A percentile compares a stretch with the other conserved stretches of the same genome.
phyloP scores from a whole-genome alignment of 2,113 vertebrate species.

The Pogonocichla stellata region DNA sequence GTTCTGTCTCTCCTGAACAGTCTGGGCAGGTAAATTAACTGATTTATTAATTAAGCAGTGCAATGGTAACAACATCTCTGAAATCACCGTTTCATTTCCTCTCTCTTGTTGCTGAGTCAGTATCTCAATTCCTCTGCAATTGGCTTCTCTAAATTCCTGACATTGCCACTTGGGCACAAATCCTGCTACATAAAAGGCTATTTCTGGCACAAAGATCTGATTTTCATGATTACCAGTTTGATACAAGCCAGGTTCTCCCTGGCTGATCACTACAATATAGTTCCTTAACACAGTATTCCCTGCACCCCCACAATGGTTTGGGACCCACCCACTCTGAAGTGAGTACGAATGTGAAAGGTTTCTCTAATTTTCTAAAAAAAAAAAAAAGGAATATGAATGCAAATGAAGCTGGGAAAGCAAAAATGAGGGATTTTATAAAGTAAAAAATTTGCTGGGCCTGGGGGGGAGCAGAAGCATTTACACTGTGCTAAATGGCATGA shows the following conservation, averaged over 20 bases:
- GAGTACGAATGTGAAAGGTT: not conserved
- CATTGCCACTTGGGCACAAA: not conserved
- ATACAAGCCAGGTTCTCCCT: not conserved
- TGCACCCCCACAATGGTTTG: not conserved
- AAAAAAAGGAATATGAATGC: not conserved
- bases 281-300: not conserved
- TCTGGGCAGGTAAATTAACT: rapidly evolving
- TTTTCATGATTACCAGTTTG: not conserved
- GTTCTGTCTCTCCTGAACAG: not conserved
- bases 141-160: not conserved
- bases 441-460: not conserved
- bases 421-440: not conserved
- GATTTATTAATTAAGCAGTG: not conserved
- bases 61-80: not conserved
- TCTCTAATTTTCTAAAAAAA: not conserved
- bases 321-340: not conserved
- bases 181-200: not conserved
- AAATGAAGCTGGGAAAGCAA: not conserved
- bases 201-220: not conserved
- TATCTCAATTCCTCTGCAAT: not conserved
- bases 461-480: not conserved
- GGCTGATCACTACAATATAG: not conserved
- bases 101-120: not conserved
- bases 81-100: not conserved
- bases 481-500: not conserved